phyloP scores from a whole-genome alignment of 2,888 invertebrate species.

The Drosophila mimetica region DNA sequence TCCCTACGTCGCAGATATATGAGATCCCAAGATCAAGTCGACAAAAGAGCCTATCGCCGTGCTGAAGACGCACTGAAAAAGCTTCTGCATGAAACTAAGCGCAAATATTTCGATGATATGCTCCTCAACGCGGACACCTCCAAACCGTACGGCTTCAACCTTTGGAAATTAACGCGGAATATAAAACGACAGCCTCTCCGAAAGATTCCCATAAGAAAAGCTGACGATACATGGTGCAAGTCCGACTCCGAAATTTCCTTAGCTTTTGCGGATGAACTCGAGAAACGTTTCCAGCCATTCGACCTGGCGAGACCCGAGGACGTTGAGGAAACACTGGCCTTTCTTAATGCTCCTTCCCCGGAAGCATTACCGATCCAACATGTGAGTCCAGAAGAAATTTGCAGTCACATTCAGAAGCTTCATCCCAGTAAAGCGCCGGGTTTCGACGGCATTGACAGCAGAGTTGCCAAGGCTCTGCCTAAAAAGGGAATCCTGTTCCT shows the following conservation, averaged over 20 bases:
- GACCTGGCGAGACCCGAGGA: background rate
- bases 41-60: no score
- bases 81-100: no score
- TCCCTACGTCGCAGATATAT: no score
- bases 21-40: no score
- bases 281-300: background rate
- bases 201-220: background rate
- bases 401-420: background rate
- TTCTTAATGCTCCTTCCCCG: background rate
- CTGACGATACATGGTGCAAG: constrained; percentile 4
- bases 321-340: background rate
- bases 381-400: no score
- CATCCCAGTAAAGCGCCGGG: background rate
- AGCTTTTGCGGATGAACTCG: background rate
- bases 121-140: no score
- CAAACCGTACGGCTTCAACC: no score
- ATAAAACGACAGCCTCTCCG: background rate
- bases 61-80: no score
- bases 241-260: background rate
- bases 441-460: no score
- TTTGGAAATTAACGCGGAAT: background rate
- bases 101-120: no score
- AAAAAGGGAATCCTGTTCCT: no score
- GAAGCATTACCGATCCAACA: background rate
- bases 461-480: no score